Conservation (phyloP, 2,888 invertebrate genomes). For the Ochropleura plecta region DNA sequence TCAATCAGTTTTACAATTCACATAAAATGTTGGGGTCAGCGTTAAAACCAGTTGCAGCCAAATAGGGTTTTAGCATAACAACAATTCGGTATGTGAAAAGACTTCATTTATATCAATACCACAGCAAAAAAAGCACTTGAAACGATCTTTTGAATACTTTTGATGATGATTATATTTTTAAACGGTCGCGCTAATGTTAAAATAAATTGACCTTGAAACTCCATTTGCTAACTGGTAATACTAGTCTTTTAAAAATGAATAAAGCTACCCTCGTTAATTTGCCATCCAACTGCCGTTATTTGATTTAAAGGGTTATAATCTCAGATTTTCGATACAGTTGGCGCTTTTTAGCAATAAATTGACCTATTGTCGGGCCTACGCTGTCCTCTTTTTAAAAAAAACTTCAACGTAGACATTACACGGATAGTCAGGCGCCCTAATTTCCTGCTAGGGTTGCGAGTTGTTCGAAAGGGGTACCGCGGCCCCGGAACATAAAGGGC, state of each 20-base stretch:
- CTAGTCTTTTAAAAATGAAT: background rate
- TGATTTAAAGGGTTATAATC: background rate
- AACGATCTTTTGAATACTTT: background rate
- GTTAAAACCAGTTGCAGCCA: background rate
- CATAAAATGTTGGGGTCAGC: background rate
- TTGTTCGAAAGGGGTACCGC: no score
- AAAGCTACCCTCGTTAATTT: conserved; percentile 4
- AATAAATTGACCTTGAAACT: conserved; percentile 7
- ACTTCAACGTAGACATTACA: background rate
- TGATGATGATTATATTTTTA: background rate
- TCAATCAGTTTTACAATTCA: background rate
- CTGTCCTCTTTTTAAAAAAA: background rate
- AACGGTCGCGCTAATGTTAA: conserved; percentile 2
- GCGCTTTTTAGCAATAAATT: background rate
- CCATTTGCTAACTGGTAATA: background rate
- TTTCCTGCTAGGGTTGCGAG: no score
- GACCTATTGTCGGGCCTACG: no score
- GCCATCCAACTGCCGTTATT: background rate
- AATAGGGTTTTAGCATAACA: conserved; percentile 3
- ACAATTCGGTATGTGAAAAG: conserved; percentile 3
- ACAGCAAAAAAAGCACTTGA: conserved; percentile 1
- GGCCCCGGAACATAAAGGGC: no score
- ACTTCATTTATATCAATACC: background rate
- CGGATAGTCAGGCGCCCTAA: no score
- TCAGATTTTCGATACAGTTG: background rate